Conservation (phyloP, 1,140 invertebrate genomes). For the Trichogramma pretiosum region DNA sequence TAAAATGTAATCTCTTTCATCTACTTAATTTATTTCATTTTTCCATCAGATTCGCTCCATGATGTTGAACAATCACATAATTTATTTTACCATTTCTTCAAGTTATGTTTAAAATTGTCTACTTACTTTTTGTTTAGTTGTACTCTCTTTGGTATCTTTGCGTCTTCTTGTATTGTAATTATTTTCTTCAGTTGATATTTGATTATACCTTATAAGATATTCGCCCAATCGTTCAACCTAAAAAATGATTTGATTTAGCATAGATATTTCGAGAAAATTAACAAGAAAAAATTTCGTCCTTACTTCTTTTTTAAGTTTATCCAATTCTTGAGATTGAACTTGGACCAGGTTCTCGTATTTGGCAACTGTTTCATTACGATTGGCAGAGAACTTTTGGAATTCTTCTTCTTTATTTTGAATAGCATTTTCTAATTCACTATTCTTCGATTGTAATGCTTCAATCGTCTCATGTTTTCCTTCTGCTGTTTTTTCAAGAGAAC, state of each 20-base stretch:
- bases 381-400: slow-evolving; percentile 31
- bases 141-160: slow-evolving; percentile 5
- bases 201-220: slow-evolving; percentile 19
- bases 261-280: not conserved
- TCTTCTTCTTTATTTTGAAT: slow-evolving; percentile 26
- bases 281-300: not conserved
- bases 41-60: too few species aligned
- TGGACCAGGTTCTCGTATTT: slow-evolving; percentile 34
- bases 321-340: slow-evolving; percentile 24
- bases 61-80: too few species aligned
- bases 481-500: slow-evolving; percentile 16
- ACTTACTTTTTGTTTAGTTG: slow-evolving; percentile 17
- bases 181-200: slow-evolving; percentile 10
- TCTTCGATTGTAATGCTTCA: slow-evolving; percentile 20
- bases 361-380: slow-evolving; percentile 26
- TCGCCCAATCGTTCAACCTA: slow-evolving; percentile 24
- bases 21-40: too few species aligned
- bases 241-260: slow-evolving; percentile 2
- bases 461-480: slow-evolving; percentile 25
- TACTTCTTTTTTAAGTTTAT: slow-evolving; percentile 27
- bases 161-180: slow-evolving; percentile 13
- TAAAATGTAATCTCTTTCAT: too few species aligned
- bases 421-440: slow-evolving; percentile 23
- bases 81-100: too few species aligned
- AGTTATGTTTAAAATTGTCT: too few species aligned